Conservation (phyloP, 2,113 vertebrate species). For the Tachuris rubrigastra region DNA sequence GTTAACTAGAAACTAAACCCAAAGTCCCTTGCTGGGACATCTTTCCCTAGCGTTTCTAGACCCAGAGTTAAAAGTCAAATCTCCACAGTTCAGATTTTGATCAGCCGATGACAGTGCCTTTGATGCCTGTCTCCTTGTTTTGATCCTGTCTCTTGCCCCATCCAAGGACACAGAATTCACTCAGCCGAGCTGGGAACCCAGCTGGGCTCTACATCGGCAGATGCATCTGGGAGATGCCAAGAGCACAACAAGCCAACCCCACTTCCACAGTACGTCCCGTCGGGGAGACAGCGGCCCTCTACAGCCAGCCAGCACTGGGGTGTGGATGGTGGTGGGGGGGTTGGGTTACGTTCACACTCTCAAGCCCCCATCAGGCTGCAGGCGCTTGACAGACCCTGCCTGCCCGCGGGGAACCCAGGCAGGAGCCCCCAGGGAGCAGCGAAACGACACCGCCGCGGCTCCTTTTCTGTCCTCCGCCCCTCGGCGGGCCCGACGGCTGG, state of each 20-base stretch:
- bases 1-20: neutral
- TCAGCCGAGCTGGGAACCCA: neutral
- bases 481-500: neutral
- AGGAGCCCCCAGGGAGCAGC: neutral
- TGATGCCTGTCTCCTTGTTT: neutral
- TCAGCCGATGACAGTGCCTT: neutral
- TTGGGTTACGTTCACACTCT: neutral
- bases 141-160: neutral
- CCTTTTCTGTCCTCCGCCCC: neutral
- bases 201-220: neutral
- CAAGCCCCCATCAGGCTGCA: neutral
- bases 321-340: neutral
- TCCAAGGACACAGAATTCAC: neutral
- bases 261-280: neutral
- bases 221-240: neutral
- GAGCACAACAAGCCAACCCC: fast-evolving
- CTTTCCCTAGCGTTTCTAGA: neutral
- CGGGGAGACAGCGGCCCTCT: neutral
- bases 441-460: neutral
- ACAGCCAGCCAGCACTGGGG: neutral
- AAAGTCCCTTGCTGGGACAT: neutral
- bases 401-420: neutral
- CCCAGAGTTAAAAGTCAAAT: neutral
- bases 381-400: neutral
- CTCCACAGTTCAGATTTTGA: neutral